phyloP scores from a whole-genome alignment of 1,140 invertebrate species.

The Scaptodrosophila lebanonensis region DNA sequence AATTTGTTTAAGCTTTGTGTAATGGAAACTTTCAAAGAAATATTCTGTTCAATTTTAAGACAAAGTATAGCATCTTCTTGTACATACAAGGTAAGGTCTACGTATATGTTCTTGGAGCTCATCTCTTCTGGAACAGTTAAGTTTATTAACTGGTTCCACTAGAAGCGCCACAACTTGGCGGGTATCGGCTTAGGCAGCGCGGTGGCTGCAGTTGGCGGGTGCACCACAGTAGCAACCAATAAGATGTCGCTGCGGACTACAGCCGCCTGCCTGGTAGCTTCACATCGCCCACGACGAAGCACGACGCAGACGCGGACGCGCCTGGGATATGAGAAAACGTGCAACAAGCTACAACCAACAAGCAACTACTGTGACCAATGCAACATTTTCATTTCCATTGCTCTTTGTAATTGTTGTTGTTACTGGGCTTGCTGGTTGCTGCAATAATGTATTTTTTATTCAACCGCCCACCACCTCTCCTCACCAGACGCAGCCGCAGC shows the following conservation, averaged over 20 bases:
- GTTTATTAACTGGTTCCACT: no score
- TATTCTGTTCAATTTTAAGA: no score
- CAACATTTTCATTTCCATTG: slow-evolving; percentile 34
- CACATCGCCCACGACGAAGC: slow-evolving; percentile 41
- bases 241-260: slow-evolving; percentile 16
- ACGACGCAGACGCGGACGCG: slow-evolving; percentile 44
- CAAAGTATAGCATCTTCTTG: no score
- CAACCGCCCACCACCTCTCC: no score
- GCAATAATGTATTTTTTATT: no score
- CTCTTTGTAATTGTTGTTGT: slow-evolving; percentile 34
- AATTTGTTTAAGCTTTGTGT: no score
- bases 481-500: no score
- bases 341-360: slow-evolving; percentile 18
- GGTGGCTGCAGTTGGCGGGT: not conserved
- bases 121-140: no score
- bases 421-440: slow-evolving; percentile 19
- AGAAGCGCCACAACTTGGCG: not conserved
- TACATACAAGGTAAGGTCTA: no score
- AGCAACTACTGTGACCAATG: slow-evolving; percentile 30
- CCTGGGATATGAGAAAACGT: slow-evolving; percentile 40
- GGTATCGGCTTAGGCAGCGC: not conserved
- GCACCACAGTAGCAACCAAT: not conserved
- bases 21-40: no score
- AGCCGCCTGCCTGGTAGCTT: slow-evolving; percentile 30
- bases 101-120: no score